A percentile compares a stretch with the other conserved stretches of the same genome.
phyloP scores from a whole-genome alignment of 2,888 invertebrate genomes.

The Lithosia quadra region DNA sequence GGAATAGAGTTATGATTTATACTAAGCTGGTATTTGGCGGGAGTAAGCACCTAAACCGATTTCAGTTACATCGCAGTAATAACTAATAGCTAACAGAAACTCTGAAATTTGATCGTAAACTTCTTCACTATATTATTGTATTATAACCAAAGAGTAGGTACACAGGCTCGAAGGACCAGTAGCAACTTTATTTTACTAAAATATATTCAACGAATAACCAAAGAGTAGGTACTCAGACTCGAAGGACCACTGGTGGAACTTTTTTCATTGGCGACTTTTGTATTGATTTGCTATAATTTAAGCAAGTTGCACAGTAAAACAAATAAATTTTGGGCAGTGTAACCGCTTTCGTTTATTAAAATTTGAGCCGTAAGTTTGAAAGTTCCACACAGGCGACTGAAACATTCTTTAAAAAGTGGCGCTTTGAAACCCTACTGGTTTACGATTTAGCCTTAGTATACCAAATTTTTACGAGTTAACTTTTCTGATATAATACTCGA shows the following conservation, averaged over 20 bases:
- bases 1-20: constrained; percentile 69
- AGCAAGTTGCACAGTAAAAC: constrained; percentile 61
- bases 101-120: constrained; percentile 31
- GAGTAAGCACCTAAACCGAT: constrained; percentile 53
- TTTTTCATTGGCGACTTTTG: constrained; percentile 51
- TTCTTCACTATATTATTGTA: constrained; percentile 30
- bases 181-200: constrained; percentile 2
- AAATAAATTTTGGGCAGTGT: constrained; percentile 58
- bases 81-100: constrained; percentile 29
- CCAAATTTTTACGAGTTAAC: constrained; percentile 77
- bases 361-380: constrained; percentile 68
- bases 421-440: constrained; percentile 66
- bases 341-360: constrained; percentile 72
- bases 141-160: constrained; percentile 5
- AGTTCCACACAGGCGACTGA: constrained; percentile 65
- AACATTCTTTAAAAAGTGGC: constrained; percentile 68
- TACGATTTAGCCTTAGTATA: constrained; percentile 70
- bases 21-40: constrained; percentile 54
- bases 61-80: constrained; percentile 45
- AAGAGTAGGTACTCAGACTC: constrained; percentile 13
- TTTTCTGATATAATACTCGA: constrained; percentile 70
- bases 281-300: constrained; percentile 57
- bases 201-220: constrained; percentile 34
- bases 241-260: constrained; percentile 36
- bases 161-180: background rate